Evolutionary conservation across 1,140 invertebrate species (phyloP), one percentile per base, ranked within the genome.

Genomic region (Stegodyphus dumicola): DNA sequence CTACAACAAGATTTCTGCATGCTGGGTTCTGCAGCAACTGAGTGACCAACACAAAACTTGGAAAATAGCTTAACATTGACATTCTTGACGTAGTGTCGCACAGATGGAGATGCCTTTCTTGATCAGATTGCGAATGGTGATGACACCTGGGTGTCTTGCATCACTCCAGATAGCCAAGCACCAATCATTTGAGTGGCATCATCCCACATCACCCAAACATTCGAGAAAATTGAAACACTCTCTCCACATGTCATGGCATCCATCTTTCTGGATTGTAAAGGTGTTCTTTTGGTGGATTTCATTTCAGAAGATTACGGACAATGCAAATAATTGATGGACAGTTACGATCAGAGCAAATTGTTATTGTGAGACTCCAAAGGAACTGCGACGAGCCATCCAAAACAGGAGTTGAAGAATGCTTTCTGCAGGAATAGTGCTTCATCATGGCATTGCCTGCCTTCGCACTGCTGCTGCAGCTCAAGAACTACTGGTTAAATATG

Each of bases 101-200:
- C 1, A 60, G 56, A 60, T 10, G 56, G 56, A 10, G 1, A 60
- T 90, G 78, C 83, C 15, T 60, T 60, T 60, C 56, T 60, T 60
- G 56, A 60, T 60, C 56, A 5, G 56, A 10, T 60, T 9, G 15
- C 15, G 56, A 15, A 9, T 60, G 56, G 56, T 60, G 56, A 60
- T 60, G 56, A 60, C 1, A 60, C 56, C 15, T 60, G 56, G 15
- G 15, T 60, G 56, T 60, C 1, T 60, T 5, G 15, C 56, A 60
- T 33, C 3, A 33, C 33, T 3, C 33, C 3, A 33, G 33, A 33
- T 1, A 33, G 33, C 33, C 33, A 33, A 33, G 3, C 33, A 33
- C 33, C 33, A 33, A 33, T 33, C 33, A 33, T 33, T 33, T 33
- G 33, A 33, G 33, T 33, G 33, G 33, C 33, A 33, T 33, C 33